Conservation (phyloP, 2,797 vertebrate species). For the Acrossocheilus fasciatus region DNA sequence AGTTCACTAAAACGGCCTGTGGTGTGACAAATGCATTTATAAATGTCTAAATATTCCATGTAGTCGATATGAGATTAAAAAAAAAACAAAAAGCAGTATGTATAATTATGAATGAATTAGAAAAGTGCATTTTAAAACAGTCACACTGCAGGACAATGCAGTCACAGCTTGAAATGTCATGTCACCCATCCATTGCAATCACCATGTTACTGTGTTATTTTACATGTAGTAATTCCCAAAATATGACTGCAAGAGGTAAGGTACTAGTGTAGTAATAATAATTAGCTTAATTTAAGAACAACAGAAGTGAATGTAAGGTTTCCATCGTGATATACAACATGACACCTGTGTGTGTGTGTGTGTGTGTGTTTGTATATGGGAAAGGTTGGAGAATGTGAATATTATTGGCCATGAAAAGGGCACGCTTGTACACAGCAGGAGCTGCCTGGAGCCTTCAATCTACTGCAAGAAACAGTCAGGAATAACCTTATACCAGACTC, state of each 20-base stretch:
- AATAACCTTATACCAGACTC: conserved; percentile 73
- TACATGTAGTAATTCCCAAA: neutral
- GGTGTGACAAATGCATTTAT: neutral
- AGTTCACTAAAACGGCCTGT: neutral
- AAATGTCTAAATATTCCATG: neutral
- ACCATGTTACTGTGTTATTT: neutral
- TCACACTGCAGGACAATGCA: neutral
- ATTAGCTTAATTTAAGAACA: neutral
- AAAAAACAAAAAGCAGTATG: neutral
- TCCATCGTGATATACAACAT: neutral
- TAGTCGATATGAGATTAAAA: neutral
- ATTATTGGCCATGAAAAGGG: conserved; percentile 77
- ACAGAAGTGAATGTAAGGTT: conserved; percentile 5
- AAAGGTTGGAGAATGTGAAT: conserved; percentile 73
- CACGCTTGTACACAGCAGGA: conserved; percentile 72
- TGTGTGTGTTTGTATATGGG: conserved; percentile 45
- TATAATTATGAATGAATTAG: neutral
- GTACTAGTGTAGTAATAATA: neutral
- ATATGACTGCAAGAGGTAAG: neutral
- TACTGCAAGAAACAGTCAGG: conserved; percentile 71
- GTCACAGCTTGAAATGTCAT: conserved; percentile 6
- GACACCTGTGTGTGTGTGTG: neutral
- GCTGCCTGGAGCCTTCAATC: conserved; percentile 69
- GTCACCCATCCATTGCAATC: neutral
- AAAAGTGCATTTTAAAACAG: neutral